Conservation (phyloP, 2,888 invertebrate species). For the Macrosiphum euphorbiae region DNA sequence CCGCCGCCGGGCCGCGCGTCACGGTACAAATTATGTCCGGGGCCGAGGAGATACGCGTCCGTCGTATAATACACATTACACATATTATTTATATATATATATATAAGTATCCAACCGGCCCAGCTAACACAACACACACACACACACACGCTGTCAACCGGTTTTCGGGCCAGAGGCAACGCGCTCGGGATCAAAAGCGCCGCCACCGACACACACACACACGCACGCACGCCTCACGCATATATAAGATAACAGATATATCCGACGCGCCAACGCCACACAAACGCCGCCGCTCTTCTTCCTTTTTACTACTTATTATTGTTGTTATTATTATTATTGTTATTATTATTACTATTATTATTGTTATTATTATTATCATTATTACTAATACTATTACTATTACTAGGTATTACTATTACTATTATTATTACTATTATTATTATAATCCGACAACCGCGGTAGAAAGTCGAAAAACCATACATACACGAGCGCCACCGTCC, state of each 20-base stretch:
- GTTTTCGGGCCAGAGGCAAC: conserved; percentile 64
- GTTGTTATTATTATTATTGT: conserved; percentile 19
- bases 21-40: conserved; percentile 64
- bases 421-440: background rate
- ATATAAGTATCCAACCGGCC: conserved; percentile 29
- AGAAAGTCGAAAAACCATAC: conserved; percentile 18
- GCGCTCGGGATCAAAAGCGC: conserved; percentile 61
- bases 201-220: conserved; percentile 47
- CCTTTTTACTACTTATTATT: conserved; percentile 47
- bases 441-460: background rate
- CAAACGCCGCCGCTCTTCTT: conserved; percentile 55
- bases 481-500: background rate
- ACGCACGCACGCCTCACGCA: background rate
- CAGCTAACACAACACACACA: conserved; percentile 5
- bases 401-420: conserved; percentile 3
- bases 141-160: conserved; percentile 57
- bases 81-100: conserved; percentile 14
- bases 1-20: conserved; percentile 57
- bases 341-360: background rate
- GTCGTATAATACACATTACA: conserved; percentile 26
- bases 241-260: conserved; percentile 58
- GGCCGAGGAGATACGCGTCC: conserved; percentile 60
- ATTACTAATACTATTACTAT: background rate
- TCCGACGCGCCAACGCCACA: conserved; percentile 56
- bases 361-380: background rate